A percentile compares a stretch with the other conserved stretches of the same genome.
These are phyloP conservation scores for Enteromius viviparus DNA, from an alignment of 2,797 vertebrate species.

Conservation along the genomic window DNA sequence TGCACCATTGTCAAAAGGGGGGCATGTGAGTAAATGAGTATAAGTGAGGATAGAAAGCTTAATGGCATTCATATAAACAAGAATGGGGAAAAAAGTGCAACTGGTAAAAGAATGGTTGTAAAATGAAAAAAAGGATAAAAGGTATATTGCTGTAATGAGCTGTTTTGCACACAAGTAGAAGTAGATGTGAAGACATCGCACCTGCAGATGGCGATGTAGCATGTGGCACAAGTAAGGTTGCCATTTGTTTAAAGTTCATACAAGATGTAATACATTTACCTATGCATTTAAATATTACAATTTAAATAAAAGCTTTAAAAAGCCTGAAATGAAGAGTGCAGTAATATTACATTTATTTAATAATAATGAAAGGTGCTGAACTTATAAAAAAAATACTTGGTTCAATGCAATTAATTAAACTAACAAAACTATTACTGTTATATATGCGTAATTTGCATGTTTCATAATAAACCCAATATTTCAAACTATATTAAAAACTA, in stretches of 20 bases:
- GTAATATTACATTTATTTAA: neutral
- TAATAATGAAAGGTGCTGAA: neutral
- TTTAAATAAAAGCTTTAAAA: neutral
- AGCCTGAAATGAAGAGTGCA: neutral
- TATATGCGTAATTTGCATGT: too few species aligned
- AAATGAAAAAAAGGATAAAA: neutral
- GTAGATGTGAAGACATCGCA: slow-evolving; percentile 3
- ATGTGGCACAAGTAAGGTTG: neutral
- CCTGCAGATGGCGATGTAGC: neutral
- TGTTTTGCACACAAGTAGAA: neutral
- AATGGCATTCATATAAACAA: neutral
- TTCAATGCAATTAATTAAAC: neutral
- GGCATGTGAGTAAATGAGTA: neutral
- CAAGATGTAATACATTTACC: neutral
- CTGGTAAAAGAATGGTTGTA: neutral
- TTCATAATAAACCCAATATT: too few species aligned
- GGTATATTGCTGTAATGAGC: too few species aligned
- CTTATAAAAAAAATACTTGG: neutral
- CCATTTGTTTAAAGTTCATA: neutral
- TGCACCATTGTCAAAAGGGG: neutral
- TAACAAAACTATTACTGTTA: too few species aligned
- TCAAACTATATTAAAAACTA: neutral
- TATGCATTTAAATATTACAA: neutral
- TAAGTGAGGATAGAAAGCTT: neutral
- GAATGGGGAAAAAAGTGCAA: neutral